These are phyloP conservation scores for Sarcophaga carnaria DNA, from an alignment of 2,888 invertebrate species.

Conservation along the genomic window DNA sequence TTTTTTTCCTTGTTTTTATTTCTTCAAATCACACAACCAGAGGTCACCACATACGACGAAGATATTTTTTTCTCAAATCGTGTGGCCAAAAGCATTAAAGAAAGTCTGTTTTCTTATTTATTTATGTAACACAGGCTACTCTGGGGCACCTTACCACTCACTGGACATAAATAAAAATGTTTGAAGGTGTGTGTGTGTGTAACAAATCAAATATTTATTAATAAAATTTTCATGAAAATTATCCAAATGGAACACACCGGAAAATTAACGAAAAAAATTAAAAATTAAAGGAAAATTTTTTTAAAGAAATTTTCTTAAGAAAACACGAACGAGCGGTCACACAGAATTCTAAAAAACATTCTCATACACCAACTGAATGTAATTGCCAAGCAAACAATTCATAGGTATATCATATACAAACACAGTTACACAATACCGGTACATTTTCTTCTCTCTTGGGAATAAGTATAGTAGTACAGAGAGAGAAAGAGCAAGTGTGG, in stretches of 20 bases:
- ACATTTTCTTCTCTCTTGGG: not conserved
- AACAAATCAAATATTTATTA: constrained; percentile 63
- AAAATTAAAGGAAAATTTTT: constrained; percentile 32
- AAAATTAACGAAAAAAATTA: not conserved
- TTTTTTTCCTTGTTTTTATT: not conserved
- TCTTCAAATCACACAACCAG: not conserved
- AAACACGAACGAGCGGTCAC: not conserved
- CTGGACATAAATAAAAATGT: too few species aligned
- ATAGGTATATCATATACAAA: not conserved
- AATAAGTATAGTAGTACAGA: too few species aligned
- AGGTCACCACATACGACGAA: constrained; percentile 5
- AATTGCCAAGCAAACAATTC: too few species aligned
- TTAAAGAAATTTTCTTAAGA: constrained; percentile 32
- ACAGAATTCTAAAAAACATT: too few species aligned
- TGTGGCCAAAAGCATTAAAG: constrained; percentile 17
- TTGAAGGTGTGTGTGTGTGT: not conserved
- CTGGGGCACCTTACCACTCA: too few species aligned
- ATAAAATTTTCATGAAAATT: constrained; percentile 47
- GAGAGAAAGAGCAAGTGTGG: not conserved
- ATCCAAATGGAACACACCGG: not conserved
- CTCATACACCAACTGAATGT: too few species aligned
- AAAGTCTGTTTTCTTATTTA: constrained; percentile 38
- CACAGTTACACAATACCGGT: not conserved
- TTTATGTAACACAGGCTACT: not conserved
- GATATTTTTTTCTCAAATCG: constrained; percentile 1